These are phyloP conservation scores for Epinephelus malabaricus DNA, from an alignment of 2,797 vertebrate genomes.

Conservation along the genomic window DNA sequence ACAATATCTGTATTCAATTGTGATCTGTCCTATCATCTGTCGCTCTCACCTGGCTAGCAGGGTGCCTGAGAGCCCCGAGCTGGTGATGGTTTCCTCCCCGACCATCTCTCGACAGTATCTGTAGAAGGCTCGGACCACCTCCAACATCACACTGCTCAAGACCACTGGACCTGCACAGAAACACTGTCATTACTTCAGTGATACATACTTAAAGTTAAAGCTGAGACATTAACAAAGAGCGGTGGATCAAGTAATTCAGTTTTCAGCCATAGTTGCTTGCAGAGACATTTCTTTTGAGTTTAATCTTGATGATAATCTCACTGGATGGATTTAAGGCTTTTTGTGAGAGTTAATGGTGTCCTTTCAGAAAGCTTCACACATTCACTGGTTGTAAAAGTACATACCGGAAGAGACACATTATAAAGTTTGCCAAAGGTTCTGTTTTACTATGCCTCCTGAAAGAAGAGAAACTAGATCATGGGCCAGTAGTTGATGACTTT, in stretches of 20 bases:
- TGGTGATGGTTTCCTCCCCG: slow-evolving; percentile 86
- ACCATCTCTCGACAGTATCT: slow-evolving; percentile 91
- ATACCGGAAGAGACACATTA: no score
- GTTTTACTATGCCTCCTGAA: no score
- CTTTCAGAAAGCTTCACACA: no score
- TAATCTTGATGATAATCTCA: no score
- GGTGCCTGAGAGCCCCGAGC: slow-evolving; percentile 89
- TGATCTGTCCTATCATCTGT: not conserved
- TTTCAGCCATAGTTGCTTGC: not conserved
- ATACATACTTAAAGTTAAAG: not conserved
- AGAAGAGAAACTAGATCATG: no score
- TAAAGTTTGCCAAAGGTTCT: no score
- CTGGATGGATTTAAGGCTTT: no score
- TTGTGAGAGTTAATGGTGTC: no score
- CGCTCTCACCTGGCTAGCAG: slow-evolving; percentile 87
- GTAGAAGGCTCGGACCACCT: slow-evolving; percentile 95
- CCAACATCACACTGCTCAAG: slow-evolving; percentile 91
- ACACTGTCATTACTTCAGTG: not conserved
- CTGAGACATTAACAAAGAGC: not conserved
- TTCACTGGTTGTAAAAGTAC: no score
- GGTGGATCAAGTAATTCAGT: not conserved
- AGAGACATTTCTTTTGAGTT: no score
- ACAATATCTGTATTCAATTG: not conserved
- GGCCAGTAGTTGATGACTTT: no score
- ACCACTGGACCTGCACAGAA: slow-evolving; percentile 88